Percentiles rank a stretch among this genome's conserved stretches.
Conservation (phyloP, 1,140 invertebrate genomes). For the Caerostris darwini region DNA sequence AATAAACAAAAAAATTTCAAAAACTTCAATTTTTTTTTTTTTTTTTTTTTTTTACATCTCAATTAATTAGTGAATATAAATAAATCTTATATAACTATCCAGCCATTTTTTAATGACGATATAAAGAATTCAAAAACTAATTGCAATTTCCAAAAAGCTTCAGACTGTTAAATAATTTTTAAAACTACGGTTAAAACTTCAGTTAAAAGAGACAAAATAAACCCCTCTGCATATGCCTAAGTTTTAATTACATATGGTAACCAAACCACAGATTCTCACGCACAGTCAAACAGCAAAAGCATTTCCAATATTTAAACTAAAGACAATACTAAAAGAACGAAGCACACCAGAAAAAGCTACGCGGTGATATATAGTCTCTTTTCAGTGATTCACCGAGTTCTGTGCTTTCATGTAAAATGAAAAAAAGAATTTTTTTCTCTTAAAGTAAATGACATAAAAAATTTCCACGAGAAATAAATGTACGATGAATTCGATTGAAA, state of each 20-base stretch:
- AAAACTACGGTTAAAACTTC: too few relatives aligned
- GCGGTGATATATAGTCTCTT: conserved; percentile 25
- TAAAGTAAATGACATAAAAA: conserved; percentile 39
- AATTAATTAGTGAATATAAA: too few relatives aligned
- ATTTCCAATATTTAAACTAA: conserved; percentile 26
- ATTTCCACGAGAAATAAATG: background rate
- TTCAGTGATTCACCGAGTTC: conserved; percentile 29
- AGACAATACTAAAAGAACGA: background rate
- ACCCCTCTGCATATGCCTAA: background rate
- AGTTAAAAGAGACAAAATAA: too few relatives aligned
- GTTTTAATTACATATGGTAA: background rate
- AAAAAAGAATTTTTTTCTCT: background rate
- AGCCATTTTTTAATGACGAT: too few relatives aligned
- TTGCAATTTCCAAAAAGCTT: too few relatives aligned
- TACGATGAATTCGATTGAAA: background rate
- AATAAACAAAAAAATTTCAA: too few relatives aligned
- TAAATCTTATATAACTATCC: too few relatives aligned
- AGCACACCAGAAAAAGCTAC: background rate
- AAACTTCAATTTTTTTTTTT: too few relatives aligned
- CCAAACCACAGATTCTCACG: conserved; percentile 26
- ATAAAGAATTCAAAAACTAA: too few relatives aligned
- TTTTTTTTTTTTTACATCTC: too few relatives aligned
- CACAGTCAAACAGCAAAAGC: conserved; percentile 10
- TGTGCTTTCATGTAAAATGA: conserved; percentile 30
- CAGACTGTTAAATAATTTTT: too few relatives aligned